Percentiles rank a stretch among this genome's conserved stretches.
Conservation (phyloP, 2,113 vertebrate species). For the Tachysurus fulvidraco region DNA sequence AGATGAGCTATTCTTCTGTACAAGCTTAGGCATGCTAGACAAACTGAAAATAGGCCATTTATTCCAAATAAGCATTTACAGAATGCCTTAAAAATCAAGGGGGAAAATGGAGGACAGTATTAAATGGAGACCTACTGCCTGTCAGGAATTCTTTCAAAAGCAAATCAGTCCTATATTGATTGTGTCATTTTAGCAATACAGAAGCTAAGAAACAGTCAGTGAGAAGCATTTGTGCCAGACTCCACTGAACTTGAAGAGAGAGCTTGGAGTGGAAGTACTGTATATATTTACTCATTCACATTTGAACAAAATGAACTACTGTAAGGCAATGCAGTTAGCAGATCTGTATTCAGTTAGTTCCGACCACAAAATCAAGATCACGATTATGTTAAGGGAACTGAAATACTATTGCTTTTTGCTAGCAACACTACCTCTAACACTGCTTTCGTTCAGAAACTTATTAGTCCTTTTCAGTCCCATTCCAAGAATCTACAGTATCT, state of each 20-base stretch:
- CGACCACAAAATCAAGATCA: slow-evolving; percentile 24
- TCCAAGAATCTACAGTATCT: slow-evolving; percentile 27
- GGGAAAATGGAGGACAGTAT: not conserved
- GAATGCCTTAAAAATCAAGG: slow-evolving; percentile 8
- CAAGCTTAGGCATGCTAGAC: not conserved
- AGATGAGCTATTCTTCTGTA: not conserved
- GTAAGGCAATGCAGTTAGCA: not conserved
- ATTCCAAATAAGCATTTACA: not conserved
- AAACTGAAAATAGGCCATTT: not conserved
- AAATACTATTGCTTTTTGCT: slow-evolving; percentile 24
- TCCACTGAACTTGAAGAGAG: slow-evolving; percentile 10
- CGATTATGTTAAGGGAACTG: not conserved
- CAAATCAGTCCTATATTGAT: slow-evolving; percentile 31
- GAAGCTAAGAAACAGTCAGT: slow-evolving; percentile 13
- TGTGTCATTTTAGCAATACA: slow-evolving; percentile 32
- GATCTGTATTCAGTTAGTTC: slow-evolving; percentile 18
- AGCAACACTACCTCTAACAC: not conserved
- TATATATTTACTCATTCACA: not conserved
- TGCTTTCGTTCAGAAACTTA: slow-evolving; percentile 25
- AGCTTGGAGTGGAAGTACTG: slow-evolving; percentile 2
- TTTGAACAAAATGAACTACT: not conserved
- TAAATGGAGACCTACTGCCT: slow-evolving; percentile 43
- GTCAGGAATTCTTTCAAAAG: slow-evolving; percentile 34
- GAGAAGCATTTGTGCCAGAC: not conserved
- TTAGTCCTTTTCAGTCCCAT: slow-evolving; percentile 31